Evolutionary conservation across 2,888 invertebrate genomes (phyloP).

Genomic region (Ophion ventricosus): DNA sequence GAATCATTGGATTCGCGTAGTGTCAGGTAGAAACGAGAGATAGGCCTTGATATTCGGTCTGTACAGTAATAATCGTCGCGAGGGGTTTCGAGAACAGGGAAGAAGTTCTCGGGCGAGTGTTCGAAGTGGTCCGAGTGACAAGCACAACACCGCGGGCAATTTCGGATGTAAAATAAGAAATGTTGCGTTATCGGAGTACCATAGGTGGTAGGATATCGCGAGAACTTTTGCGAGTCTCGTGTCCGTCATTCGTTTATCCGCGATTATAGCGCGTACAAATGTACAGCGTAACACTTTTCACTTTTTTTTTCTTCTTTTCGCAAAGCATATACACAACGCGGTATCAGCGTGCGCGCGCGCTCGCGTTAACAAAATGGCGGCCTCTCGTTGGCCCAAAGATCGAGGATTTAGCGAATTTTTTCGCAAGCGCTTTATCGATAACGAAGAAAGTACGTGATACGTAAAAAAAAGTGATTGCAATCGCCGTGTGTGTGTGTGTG

Average conservation of each 20-base stretch:
- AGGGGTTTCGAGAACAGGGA: constrained; percentile 41
- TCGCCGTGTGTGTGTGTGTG: neutral
- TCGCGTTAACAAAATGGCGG: constrained; percentile 73
- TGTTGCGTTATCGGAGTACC: constrained; percentile 15
- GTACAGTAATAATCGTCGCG: constrained; percentile 19
- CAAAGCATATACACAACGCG: neutral
- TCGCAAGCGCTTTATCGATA: constrained; percentile 20
- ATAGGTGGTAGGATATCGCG: neutral
- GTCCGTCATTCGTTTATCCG: neutral
- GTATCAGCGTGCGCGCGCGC: constrained; percentile 39
- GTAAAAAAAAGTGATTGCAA: constrained; percentile 30
- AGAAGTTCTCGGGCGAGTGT: constrained; percentile 25
- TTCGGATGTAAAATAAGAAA: constrained; percentile 7
- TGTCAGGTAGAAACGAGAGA: constrained; percentile 60
- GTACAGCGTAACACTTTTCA: constrained; percentile 8
- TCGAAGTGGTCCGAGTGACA: neutral
- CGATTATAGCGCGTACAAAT: neutral
- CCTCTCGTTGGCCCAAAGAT: constrained; percentile 64
- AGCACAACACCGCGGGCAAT: neutral
- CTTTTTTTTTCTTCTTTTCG: constrained; percentile 15
- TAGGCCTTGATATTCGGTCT: constrained; percentile 36
- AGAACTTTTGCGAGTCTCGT: constrained; percentile 18
- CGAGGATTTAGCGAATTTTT: constrained; percentile 46
- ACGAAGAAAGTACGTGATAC: constrained; percentile 38
- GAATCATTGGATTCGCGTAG: constrained; percentile 64